Conservation (phyloP, 1,140 invertebrate genomes). For the Diachasma alloeum region DNA sequence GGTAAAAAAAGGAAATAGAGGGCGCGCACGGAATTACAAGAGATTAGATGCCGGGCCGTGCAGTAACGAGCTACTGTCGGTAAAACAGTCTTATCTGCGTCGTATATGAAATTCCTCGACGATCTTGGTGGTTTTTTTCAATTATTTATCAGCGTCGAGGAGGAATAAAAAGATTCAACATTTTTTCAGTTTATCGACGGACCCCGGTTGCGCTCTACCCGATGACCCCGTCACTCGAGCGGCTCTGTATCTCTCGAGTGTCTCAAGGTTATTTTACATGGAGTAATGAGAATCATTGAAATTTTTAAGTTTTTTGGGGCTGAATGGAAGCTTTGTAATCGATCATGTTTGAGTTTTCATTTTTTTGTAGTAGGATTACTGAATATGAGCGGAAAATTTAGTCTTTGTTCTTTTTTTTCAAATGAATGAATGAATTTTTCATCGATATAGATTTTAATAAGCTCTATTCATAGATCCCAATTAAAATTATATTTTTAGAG, state of each 20-base stretch:
- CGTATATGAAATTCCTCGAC: background rate
- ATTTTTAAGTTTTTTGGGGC: background rate
- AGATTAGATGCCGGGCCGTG: constrained; percentile 49
- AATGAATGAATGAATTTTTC: too few relatives aligned
- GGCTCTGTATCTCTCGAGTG: background rate
- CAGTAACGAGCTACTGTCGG: constrained; percentile 47
- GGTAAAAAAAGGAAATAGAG: background rate
- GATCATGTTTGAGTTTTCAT: too few relatives aligned
- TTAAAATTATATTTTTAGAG: too few relatives aligned
- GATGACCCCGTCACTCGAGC: background rate
- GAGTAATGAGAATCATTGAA: background rate
- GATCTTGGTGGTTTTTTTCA: background rate
- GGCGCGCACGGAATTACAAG: constrained; percentile 41
- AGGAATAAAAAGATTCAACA: background rate
- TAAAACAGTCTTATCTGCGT: constrained; percentile 50
- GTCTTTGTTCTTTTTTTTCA: too few relatives aligned
- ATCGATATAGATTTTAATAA: too few relatives aligned
- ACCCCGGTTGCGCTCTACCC: background rate
- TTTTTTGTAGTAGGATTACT: too few relatives aligned
- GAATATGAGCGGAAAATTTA: too few relatives aligned
- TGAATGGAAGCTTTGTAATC: too few relatives aligned
- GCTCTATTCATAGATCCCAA: too few relatives aligned
- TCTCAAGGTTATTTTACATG: constrained; percentile 11
- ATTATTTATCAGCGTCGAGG: background rate
- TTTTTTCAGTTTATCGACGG: constrained; percentile 22